phyloP scores from a whole-genome alignment of 1,140 invertebrate genomes.

The Hestina assimilis region DNA sequence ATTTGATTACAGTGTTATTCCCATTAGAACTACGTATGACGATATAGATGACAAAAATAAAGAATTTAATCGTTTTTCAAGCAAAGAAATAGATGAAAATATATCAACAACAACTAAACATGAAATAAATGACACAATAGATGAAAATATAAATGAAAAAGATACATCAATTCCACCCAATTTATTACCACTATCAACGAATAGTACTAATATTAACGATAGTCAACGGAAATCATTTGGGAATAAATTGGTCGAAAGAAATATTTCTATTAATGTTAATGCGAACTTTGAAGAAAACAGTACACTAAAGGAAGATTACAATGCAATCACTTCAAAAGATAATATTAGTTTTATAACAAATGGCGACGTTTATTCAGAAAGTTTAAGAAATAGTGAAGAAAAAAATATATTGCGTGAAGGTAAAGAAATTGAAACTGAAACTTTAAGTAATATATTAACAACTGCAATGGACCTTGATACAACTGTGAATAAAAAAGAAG shows the following conservation, averaged over 20 bases:
- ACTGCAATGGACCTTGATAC: not conserved
- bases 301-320: not conserved
- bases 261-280: not conserved
- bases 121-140: not conserved
- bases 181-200: not conserved
- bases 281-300: constrained; percentile 7
- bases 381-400: not conserved
- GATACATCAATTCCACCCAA: not conserved
- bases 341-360: no score
- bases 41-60: not conserved
- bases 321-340: no score
- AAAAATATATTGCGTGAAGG: no score
- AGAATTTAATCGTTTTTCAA: not conserved
- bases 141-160: not conserved
- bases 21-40: constrained; percentile 29
- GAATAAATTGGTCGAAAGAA: not conserved
- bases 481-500: not conserved
- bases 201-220: not conserved
- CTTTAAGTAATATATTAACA: not conserved
- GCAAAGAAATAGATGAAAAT: not conserved
- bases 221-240: not conserved
- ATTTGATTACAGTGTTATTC: constrained; percentile 20
- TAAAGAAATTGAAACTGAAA: not conserved
- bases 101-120: not conserved
- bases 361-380: no score